Base-by-base conservation (phyloP, 2,113 vertebrate species). In the Ictalurus furcatus region DNA sequence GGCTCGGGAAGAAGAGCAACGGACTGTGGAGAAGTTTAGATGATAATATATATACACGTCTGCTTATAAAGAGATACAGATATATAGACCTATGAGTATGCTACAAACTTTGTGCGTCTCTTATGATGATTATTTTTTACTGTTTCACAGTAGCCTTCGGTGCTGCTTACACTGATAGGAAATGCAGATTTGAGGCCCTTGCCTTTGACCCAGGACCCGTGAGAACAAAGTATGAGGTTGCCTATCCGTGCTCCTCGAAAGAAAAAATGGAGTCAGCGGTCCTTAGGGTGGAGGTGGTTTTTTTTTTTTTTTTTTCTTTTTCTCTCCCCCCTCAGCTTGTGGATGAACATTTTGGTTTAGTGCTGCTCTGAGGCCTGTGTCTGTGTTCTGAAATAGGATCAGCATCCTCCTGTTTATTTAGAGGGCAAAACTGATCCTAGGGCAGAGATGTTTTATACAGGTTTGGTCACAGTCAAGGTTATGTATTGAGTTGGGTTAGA, bases 61-160 rank as follows among this genome's bases (percentile, higher is more conserved):
- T 94, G 93, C 94, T 96, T 96, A 94, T 95, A 95, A 82, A 96
- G 94, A 93, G 95, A 94, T 93, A 93, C 93, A 92, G 94, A 96
- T 96, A 95, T 94, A 28, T 85, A 89, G 65, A 88, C 82, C 48
- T 48, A 86, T 34, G 76, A 63, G 74, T 89, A 76, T 74, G 86
- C 59, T 88, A 40, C 56, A 54, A 19, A 8, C 74, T 87, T 85
- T 56, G 54, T 74, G 59, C 58, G 69, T 86, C 86, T 91, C 30
- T 30, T 86, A 89, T 6, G 69, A 87, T 85, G 93, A 92, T 90
- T 90, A 95, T 96, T 93, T 93, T 93, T 94, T 56, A 28, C 67
- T 73, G n/a, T 59, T 89, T 85, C 63, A 79, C 92, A 95, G 93
- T 97, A 88, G 88, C 69, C 71, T 88, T 71, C 12, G 44, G 58